These are phyloP conservation scores for Apus apus DNA, from an alignment of 2,113 vertebrate genomes.

Conservation along the genomic window DNA sequence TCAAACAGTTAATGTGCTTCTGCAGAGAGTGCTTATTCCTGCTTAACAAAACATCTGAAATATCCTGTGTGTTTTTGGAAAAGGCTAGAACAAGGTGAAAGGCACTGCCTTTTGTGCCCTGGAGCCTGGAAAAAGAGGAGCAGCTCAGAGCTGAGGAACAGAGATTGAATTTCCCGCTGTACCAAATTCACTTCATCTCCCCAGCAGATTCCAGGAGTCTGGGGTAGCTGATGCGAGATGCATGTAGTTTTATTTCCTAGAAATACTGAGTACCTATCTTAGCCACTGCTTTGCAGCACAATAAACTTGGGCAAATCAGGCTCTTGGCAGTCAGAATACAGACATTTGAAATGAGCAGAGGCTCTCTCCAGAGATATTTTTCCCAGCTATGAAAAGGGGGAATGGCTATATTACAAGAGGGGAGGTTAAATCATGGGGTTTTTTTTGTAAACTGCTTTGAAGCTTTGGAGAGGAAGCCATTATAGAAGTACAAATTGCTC, in stretches of 20 bases:
- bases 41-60: slow-evolving; percentile 10
- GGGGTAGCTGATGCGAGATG: neutral
- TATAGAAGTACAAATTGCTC: slow-evolving; percentile 55
- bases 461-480: slow-evolving; percentile 47
- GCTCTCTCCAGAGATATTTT: slow-evolving; percentile 25
- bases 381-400: neutral
- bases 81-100: slow-evolving; percentile 18
- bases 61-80: neutral
- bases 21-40: neutral
- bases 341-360: slow-evolving; percentile 14
- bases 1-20: neutral
- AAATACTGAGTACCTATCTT: slow-evolving; percentile 1
- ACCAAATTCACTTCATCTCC: neutral
- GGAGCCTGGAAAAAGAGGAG: neutral
- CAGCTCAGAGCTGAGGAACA: neutral
- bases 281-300: neutral
- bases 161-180: neutral
- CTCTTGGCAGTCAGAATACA: slow-evolving; percentile 19
- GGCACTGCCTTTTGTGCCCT: neutral
- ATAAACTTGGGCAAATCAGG: neutral
- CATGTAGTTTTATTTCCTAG: slow-evolving; percentile 9
- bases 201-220: neutral
- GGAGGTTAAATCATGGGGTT: slow-evolving; percentile 7
- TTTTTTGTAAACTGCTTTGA: slow-evolving; percentile 21
- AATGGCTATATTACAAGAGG: slow-evolving; percentile 21